Percentiles rank a stretch among this genome's conserved stretches.
Evolutionary conservation across 2,888 invertebrate genomes (phyloP).

Genomic region (Tetheella fluctuosa): DNA sequence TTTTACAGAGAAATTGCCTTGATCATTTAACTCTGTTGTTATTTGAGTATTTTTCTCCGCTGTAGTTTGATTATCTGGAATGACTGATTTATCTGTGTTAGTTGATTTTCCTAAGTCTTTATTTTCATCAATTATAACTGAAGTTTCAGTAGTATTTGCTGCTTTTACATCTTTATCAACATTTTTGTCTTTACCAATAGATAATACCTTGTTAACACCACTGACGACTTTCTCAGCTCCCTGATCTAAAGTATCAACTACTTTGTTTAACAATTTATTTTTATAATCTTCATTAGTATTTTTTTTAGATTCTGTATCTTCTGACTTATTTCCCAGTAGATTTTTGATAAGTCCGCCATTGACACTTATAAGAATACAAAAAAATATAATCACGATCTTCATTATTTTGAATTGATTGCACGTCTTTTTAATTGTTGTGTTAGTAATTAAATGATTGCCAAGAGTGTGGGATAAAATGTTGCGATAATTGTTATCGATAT

Average conservation of each 20-base stretch:
- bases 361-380: not conserved
- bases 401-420: not conserved
- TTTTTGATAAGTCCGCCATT: conserved; percentile 11
- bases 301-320: not conserved
- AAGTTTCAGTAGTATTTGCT: not conserved
- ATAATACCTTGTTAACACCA: not conserved
- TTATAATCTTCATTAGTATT: not conserved
- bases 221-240: not conserved
- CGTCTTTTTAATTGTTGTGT: not conserved
- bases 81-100: not conserved
- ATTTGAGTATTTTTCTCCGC: not conserved
- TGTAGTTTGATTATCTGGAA: not conserved
- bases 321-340: not conserved
- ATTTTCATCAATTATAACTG: not conserved
- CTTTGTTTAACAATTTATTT: not conserved
- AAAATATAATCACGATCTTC: not conserved
- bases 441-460: not conserved
- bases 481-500: not conserved
- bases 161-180: not conserved
- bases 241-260: not conserved
- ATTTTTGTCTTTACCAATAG: conserved; percentile 1
- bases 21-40: not conserved
- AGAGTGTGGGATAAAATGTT: not conserved
- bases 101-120: not conserved
- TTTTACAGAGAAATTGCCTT: not conserved